These are phyloP conservation scores for Bombycilla garrulus DNA, from an alignment of 2,113 vertebrate genomes.

Conservation along the genomic window DNA sequence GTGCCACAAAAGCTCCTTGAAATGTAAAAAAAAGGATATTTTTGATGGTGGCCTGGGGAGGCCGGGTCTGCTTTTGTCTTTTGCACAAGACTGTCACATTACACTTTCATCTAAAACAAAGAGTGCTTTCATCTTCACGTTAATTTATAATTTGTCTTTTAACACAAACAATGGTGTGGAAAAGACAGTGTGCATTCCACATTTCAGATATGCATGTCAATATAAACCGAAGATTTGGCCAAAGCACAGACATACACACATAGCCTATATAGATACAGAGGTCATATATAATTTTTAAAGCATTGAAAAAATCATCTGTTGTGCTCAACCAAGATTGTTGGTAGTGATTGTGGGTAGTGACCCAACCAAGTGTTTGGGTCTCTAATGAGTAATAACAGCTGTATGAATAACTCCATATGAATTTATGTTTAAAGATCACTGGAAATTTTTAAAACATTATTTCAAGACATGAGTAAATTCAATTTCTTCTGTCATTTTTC, in stretches of 20 bases:
- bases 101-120: neutral
- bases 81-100: neutral
- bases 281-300: neutral
- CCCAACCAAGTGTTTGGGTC: neutral
- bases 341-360: too few species aligned
- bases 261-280: too few species aligned
- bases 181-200: neutral
- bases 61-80: neutral
- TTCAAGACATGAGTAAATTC: neutral
- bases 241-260: neutral
- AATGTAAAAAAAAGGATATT: neutral
- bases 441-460: neutral
- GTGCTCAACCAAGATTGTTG: neutral
- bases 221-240: neutral
- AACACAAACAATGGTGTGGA: neutral
- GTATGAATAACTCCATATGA: neutral
- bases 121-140: constrained; percentile 17
- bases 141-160: neutral
- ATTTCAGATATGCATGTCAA: neutral
- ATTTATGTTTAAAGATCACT: neutral
- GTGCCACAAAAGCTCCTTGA: neutral
- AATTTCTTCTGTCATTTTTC: neutral
- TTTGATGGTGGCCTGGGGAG: neutral
- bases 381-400: neutral
- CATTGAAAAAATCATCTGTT: neutral